Conservation (phyloP, 2,888 invertebrate species). For the Adelognathus sp. region DNA sequence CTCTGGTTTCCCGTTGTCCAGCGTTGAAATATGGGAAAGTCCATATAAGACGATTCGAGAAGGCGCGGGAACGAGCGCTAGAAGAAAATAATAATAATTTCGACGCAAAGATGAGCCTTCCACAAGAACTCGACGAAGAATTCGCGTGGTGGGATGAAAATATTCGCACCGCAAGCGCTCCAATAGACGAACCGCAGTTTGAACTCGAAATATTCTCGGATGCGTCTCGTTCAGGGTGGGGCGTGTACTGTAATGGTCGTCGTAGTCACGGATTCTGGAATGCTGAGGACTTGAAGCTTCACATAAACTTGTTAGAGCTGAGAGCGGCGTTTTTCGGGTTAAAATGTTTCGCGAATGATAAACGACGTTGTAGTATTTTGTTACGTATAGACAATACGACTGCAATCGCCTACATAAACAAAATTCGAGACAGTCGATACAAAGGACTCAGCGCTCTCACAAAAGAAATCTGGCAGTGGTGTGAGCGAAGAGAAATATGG, state of each 20-base stretch:
- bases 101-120: background rate
- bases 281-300: background rate
- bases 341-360: conserved; percentile 43
- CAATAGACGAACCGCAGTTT: conserved; percentile 15
- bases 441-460: conserved; percentile 21
- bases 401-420: conserved; percentile 45
- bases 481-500: conserved; percentile 32
- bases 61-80: background rate
- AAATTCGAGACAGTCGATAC: conserved; percentile 35
- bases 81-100: background rate
- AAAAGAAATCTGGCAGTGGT: conserved; percentile 49
- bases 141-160: background rate
- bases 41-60: background rate
- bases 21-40: background rate
- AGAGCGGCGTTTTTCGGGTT: conserved; percentile 51
- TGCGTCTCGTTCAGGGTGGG: conserved; percentile 49
- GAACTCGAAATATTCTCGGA: conserved; percentile 48
- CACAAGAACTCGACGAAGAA: background rate
- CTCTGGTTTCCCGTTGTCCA: background rate
- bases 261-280: conserved; percentile 43
- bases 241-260: conserved; percentile 14
- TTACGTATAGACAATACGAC: conserved; percentile 48
- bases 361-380: conserved; percentile 2
- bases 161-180: background rate
- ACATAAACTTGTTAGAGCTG: conserved; percentile 50